Conservation (phyloP, 2,113 vertebrate species). For the Spea multiplicata region DNA sequence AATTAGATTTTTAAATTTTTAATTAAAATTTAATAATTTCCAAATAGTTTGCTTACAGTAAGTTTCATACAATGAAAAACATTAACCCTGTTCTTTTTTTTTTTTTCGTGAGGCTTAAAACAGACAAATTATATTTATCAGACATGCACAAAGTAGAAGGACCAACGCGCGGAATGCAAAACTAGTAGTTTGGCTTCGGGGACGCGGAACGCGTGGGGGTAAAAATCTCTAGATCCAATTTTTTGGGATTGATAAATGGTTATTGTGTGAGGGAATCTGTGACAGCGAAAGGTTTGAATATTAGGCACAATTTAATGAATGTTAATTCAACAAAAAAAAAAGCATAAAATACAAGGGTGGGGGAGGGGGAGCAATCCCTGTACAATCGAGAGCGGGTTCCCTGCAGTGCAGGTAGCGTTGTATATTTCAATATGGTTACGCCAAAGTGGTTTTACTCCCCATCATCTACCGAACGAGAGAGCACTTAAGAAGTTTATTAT, state of each 20-base stretch:
- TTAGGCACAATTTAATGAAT: conserved; percentile 37
- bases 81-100: too few relatives aligned
- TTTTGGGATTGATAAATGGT: not conserved
- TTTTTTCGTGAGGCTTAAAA: too few relatives aligned
- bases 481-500: conserved; percentile 28
- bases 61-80: too few relatives aligned
- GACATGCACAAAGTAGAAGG: conserved; percentile 35
- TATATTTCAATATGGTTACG: conserved; percentile 26
- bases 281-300: not conserved
- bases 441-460: conserved; percentile 35
- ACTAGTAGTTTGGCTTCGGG: not conserved
- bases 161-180: conserved; percentile 4
- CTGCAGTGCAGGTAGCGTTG: conserved; percentile 40
- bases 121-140: not conserved
- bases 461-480: conserved; percentile 24
- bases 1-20: too few relatives aligned
- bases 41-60: too few relatives aligned
- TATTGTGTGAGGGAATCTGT: not conserved
- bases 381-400: conserved; percentile 2
- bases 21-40: too few relatives aligned
- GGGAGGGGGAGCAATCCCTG: conserved; percentile 1
- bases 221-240: not conserved
- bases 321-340: not conserved
- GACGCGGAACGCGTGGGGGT: not conserved
- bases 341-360: too few relatives aligned